Evolutionary conservation across 2,113 vertebrate genomes (phyloP).

Genomic region (Clarias gariepinus): DNA sequence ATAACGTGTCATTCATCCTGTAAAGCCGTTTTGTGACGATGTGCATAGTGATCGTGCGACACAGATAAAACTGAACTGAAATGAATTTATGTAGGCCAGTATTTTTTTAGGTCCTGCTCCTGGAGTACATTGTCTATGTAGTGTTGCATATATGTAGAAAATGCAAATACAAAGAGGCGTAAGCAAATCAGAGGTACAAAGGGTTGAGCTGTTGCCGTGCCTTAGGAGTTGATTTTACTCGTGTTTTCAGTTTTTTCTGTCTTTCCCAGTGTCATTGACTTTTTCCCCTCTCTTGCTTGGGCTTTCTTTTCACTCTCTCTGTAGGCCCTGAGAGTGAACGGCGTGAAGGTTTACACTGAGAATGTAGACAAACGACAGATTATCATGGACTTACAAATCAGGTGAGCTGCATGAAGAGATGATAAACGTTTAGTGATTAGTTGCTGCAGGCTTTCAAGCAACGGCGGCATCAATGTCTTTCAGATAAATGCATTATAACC

Average conservation of each 20-base stretch:
- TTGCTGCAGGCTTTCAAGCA: neutral
- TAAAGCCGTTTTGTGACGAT: neutral
- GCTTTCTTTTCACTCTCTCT: constrained; percentile 44
- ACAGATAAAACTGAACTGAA: neutral
- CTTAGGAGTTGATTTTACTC: neutral
- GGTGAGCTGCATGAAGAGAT: constrained; percentile 71
- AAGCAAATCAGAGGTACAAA: neutral
- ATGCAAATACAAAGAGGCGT: neutral
- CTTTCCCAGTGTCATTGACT: neutral
- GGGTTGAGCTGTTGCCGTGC: neutral
- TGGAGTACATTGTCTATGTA: neutral
- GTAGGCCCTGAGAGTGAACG: constrained; percentile 92
- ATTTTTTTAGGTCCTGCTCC: neutral
- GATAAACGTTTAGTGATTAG: neutral
- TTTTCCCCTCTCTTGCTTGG: neutral
- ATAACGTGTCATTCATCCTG: neutral
- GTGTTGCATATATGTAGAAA: neutral
- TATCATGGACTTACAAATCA: constrained; percentile 96
- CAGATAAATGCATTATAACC: neutral
- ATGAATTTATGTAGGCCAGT: neutral
- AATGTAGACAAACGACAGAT: constrained; percentile 97
- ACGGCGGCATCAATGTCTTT: neutral
- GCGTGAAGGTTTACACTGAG: constrained; percentile 96
- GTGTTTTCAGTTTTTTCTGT: neutral
- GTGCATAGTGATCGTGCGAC: too few relatives aligned